Percentiles rank a stretch among this genome's conserved stretches.
Conservation (phyloP, 1,140 invertebrate species). For the Aphis craccivora region DNA sequence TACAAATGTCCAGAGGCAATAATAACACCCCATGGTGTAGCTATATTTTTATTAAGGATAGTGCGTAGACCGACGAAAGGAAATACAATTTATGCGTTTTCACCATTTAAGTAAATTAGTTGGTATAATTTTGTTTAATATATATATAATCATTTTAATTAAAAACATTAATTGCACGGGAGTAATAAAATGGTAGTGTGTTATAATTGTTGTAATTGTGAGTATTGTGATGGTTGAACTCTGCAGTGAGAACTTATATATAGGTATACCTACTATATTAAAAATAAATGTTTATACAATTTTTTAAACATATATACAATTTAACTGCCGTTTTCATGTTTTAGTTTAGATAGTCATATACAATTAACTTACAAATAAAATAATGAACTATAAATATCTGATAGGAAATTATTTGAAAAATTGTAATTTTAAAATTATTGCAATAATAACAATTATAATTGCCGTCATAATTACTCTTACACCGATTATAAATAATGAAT, state of each 20-base stretch:
- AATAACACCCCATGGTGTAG: not conserved
- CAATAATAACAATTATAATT: not conserved
- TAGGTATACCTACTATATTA: not conserved
- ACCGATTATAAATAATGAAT: not conserved
- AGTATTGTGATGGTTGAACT: not conserved
- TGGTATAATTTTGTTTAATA: not conserved
- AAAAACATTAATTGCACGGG: not conserved
- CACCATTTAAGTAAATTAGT: not conserved
- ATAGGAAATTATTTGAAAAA: not conserved
- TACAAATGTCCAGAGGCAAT: not conserved
- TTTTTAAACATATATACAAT: not conserved
- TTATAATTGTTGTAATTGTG: not conserved
- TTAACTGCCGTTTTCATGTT: not conserved
- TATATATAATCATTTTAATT: not conserved
- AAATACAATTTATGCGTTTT: not conserved
- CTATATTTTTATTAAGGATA: not conserved
- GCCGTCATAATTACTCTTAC: not conserved
- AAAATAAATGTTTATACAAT: not conserved
- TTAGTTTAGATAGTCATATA: not conserved
- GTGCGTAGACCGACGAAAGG: not conserved
- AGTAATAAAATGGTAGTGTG: not conserved
- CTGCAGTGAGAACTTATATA: not conserved
- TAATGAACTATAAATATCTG: not conserved
- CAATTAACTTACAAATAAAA: not conserved
- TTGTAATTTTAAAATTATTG: not conserved